These are phyloP conservation scores for Apocrypta bakeri DNA, from an alignment of 1,140 invertebrate genomes.

Conservation along the genomic window DNA sequence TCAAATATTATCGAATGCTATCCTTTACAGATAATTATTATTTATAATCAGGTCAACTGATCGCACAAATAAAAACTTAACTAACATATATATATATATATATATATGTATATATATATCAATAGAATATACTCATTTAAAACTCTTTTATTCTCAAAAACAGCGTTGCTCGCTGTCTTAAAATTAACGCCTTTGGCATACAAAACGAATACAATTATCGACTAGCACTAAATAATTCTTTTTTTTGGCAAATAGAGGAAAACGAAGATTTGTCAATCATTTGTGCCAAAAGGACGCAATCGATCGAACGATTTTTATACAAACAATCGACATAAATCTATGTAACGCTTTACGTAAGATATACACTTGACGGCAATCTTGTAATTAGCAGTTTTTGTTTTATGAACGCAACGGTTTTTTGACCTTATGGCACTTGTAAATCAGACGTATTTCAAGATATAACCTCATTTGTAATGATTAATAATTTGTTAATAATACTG, in stretches of 20 bases:
- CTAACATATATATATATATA: neutral
- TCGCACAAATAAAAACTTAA: neutral
- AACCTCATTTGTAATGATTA: constrained; percentile 42
- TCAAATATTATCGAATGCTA: neutral
- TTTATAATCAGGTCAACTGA: constrained; percentile 23
- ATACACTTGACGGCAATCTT: constrained; percentile 14
- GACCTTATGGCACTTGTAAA: constrained; percentile 45
- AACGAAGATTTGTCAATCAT: constrained; percentile 36
- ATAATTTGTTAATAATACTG: constrained; percentile 46
- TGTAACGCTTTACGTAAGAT: neutral
- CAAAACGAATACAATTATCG: constrained; percentile 24
- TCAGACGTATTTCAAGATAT: constrained; percentile 40
- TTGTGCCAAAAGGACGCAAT: constrained; percentile 19
- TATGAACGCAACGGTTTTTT: neutral
- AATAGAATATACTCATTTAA: neutral
- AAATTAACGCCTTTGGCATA: constrained; percentile 32
- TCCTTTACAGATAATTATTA: constrained; percentile 15
- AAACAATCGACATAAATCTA: constrained; percentile 15
- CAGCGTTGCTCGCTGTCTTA: neutral
- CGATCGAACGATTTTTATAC: neutral
- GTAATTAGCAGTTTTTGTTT: constrained; percentile 8
- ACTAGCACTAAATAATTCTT: constrained; percentile 21
- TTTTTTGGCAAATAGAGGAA: constrained; percentile 46
- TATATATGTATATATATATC: too few relatives aligned
- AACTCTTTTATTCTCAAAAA: neutral